Percentiles rank a stretch among this genome's conserved stretches.
Conservation (phyloP, 2,888 invertebrate genomes). For the Mamestra brassicae region DNA sequence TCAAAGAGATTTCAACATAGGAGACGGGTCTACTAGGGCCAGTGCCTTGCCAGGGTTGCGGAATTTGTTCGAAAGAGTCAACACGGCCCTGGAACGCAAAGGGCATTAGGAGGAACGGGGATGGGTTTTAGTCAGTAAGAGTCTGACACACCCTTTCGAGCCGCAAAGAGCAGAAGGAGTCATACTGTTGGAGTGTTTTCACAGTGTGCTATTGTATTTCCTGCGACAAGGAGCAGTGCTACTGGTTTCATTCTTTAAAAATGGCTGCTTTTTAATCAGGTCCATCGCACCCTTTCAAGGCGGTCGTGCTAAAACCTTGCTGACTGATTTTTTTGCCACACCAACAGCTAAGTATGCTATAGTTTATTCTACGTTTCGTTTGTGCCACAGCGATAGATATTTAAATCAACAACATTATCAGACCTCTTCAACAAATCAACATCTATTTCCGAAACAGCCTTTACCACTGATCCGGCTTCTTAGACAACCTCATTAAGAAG, state of each 20-base stretch:
- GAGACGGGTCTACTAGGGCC: no score
- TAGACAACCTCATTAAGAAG: conserved; percentile 56
- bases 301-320: not conserved
- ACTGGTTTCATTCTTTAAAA: not conserved
- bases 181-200: no score
- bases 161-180: no score
- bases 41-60: no score
- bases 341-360: no score
- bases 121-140: no score
- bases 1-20: no score
- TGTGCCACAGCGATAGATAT: not conserved
- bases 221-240: not conserved
- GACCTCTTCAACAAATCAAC: conserved; percentile 10
- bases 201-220: not conserved
- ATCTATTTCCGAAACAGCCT: not conserved
- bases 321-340: no score
- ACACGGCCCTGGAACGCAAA: no score
- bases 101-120: no score
- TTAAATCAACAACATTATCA: not conserved
- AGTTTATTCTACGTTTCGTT: not conserved
- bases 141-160: no score
- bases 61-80: no score
- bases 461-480: conserved; percentile 38
- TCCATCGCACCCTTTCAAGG: not conserved
- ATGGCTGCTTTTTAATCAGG: not conserved